Evolutionary conservation across 2,797 vertebrate species (phyloP), one percentile per base, ranked within the genome.

Genomic region (Momotus momota): DNA sequence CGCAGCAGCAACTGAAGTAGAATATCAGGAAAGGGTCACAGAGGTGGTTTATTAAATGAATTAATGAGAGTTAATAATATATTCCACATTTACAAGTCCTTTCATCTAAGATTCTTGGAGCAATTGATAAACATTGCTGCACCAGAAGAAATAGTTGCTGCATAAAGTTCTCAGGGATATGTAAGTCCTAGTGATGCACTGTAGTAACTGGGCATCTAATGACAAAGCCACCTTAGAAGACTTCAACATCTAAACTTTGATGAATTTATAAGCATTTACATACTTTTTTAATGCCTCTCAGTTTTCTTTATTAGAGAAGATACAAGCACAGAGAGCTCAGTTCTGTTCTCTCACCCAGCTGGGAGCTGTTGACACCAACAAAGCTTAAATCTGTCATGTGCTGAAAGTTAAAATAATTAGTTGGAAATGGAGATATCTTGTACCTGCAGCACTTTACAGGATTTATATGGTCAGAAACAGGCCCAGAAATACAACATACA

Each of bases 51-150:
- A 69, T 60, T 52, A 65, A 90, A 66, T 66, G 57, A 86, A 92
- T 88, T 94, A 91, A 94, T 86, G 70, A 95, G 81, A 85, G 5
- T 13, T 88, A 74, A 81, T 49, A 74, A 71, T 49, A 40, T 58
- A 26, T 86, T 83, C 81, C 43, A 45, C 54, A 46, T 86, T 82
- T 92, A 69, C 69, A 75, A 57, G 52, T 64, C 52, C 38, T 91
- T 87, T 95, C 51, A 80, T 94, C 51, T 72, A 27, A 72, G 35
- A 49, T 15, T 91, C 54, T 72, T 87, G 77, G 33, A 92, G 40
- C 38, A 70, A 60, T 94, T 91, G 61, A 65, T 91, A 83, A 91
- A 65, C 12, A n/a, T 15, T 55, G 8, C 33, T 38, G 35, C 48
- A 23, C 38, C 25, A 67, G 74, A 66, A 84, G 60, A 43, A 90